Evolutionary conservation across 2,797 vertebrate genomes (phyloP), one percentile per base, ranked within the genome.

Genomic region (Oreonectes daqikongensis): DNA sequence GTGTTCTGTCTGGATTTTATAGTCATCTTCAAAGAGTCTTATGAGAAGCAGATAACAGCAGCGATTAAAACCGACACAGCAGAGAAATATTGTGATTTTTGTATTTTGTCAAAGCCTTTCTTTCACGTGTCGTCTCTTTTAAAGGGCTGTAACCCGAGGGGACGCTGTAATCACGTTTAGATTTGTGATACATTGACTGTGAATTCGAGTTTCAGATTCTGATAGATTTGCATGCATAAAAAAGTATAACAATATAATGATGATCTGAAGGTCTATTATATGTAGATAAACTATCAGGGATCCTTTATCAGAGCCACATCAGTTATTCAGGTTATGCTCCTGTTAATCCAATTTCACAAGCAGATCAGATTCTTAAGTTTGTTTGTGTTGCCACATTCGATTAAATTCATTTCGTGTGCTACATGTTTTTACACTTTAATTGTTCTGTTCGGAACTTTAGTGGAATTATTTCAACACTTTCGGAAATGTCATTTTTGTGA

Each of bases 291-390:
- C 90, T 90, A 92, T 92, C 88, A 90, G 85, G 89, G 92, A 92
- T 92, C 88, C 90, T 86, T 93, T 92, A 93, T 92, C 92, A 84
- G 90, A 88, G 90, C 89, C 83, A 90, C 90, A 92, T 93, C 92
- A 90, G 90, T 89, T 90, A 90, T 90, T 90, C 18, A 85, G 88
- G 57, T 91, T 86, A 90, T 88, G 89, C 89, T 87, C 78, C 40
- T 14, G 80, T 86, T 92, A 93, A 93, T 93, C 92, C 91, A 70
- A 87, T 93, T 93, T 88, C 87, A 83, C 48, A 89, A 88, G 89
- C 90, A 88, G 86, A 85, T 80, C 73, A 86, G 87, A 90, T 87
- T 89, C 84, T 83, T 84, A 30, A 15, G 18, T 77, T 50, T 48
- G 28, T 69, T 68, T 50, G 14, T 18, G 48, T 35, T 61, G 53